These are phyloP conservation scores for Drosophila hydei DNA, from an alignment of 1,140 invertebrate genomes.

Conservation along the genomic window DNA sequence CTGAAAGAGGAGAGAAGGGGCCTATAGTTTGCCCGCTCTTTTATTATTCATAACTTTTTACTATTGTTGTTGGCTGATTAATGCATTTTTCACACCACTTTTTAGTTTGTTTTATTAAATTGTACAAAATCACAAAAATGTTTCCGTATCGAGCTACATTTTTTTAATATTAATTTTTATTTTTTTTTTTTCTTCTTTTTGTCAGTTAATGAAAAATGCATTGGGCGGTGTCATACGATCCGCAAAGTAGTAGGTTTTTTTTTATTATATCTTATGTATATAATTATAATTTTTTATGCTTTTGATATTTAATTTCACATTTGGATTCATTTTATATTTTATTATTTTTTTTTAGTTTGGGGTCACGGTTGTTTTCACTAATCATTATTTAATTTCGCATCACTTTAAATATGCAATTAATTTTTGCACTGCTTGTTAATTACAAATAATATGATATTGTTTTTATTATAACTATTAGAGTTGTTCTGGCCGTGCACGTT, in stretches of 20 bases:
- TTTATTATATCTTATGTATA: conserved; percentile 25
- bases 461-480: conserved; percentile 31
- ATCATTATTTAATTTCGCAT: conserved; percentile 81
- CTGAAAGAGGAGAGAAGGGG: background rate
- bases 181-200: conserved; percentile 34
- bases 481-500: conserved; percentile 25
- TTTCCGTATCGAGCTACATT: conserved; percentile 43
- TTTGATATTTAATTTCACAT: conserved; percentile 79
- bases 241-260: conserved; percentile 33
- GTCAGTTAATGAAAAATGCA: conserved; percentile 75
- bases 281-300: conserved; percentile 60
- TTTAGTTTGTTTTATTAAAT: conserved; percentile 68
- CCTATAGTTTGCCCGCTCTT: conserved; percentile 43
- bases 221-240: conserved; percentile 61
- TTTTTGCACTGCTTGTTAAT: conserved; percentile 57
- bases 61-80: conserved; percentile 67
- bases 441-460: conserved; percentile 61
- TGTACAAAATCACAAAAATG: conserved; percentile 72
- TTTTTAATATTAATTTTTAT: conserved; percentile 20
- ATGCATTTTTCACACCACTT: conserved; percentile 76
- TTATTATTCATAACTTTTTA: conserved; percentile 71
- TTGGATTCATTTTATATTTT: conserved; percentile 29
- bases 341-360: conserved; percentile 24
- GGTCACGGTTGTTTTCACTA: conserved; percentile 63
- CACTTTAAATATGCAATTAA: conserved; percentile 76